A percentile compares a stretch with the other conserved stretches of the same genome.
phyloP scores from a whole-genome alignment of 2,797 vertebrate species.

The Lates japonicus region DNA sequence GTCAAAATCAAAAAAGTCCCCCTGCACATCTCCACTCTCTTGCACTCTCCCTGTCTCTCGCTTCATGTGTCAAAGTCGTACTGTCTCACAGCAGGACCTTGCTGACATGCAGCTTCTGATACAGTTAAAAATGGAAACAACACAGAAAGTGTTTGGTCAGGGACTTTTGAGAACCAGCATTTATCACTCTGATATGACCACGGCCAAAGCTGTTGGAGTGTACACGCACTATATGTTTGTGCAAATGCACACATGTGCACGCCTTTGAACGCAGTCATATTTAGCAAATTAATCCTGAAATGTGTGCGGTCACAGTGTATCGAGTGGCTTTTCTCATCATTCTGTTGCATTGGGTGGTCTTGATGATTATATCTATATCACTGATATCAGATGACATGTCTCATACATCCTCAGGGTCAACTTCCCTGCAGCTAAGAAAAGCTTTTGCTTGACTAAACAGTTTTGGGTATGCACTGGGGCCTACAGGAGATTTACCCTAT shows the following conservation, averaged over 20 bases:
- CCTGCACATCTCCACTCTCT: background rate
- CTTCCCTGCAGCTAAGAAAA: conserved; percentile 4
- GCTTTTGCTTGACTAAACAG: conserved; percentile 15
- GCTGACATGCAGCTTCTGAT: conserved; percentile 45
- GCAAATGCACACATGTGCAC: background rate
- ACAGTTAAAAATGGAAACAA: conserved; percentile 51
- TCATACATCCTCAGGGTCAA: conserved; percentile 2
- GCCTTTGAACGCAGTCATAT: background rate
- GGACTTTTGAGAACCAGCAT: conserved; percentile 43
- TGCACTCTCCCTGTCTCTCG: conserved; percentile 7
- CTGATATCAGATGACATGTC: conserved; percentile 21
- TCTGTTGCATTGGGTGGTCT: background rate
- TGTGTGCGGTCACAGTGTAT: conserved; percentile 1
- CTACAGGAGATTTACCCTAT: background rate
- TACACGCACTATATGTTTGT: background rate
- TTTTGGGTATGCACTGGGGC: background rate
- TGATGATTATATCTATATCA: conserved; percentile 7
- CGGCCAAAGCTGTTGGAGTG: background rate
- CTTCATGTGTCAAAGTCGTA: conserved; percentile 36
- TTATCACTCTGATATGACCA: conserved; percentile 44
- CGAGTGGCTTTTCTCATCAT: background rate
- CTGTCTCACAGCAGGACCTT: conserved; percentile 28
- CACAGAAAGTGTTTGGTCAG: conserved; percentile 56
- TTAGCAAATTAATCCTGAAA: background rate
- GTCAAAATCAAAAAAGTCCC: conserved; percentile 3